Conservation (phyloP, 2,797 vertebrate genomes). For the Uromys caudimaculatus region DNA sequence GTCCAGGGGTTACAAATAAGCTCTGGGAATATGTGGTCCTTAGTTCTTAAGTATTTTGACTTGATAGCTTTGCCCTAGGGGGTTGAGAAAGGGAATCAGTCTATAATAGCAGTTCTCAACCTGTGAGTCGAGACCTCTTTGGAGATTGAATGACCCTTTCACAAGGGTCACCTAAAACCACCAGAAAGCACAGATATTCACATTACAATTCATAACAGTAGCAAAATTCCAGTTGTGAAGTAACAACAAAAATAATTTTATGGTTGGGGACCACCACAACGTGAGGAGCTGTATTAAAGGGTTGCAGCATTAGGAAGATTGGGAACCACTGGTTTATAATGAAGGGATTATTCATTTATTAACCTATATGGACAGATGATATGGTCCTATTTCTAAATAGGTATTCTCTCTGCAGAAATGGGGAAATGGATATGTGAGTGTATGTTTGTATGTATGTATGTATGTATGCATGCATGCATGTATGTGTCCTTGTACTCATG, state of each 20-base stretch:
- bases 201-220: background rate
- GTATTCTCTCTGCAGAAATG: background rate
- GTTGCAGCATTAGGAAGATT: background rate
- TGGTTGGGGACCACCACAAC: background rate
- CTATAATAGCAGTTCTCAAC: background rate
- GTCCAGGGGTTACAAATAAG: background rate
- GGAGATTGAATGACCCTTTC: background rate
- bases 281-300: background rate
- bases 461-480: too few species aligned
- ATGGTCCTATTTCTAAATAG: conserved; percentile 8
- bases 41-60: conserved; percentile 2
- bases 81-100: background rate
- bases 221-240: background rate
- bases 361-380: background rate
- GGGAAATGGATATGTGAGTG: background rate
- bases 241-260: background rate
- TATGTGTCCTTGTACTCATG: background rate
- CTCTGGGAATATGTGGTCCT: background rate
- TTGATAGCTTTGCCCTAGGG: background rate
- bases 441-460: background rate
- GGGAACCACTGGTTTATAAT: background rate
- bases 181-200: background rate
- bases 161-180: background rate
- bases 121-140: background rate
- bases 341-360: conserved; percentile 4